Base-by-base conservation (phyloP, 2,113 vertebrate species). In the Tricholaema leucomelas region DNA sequence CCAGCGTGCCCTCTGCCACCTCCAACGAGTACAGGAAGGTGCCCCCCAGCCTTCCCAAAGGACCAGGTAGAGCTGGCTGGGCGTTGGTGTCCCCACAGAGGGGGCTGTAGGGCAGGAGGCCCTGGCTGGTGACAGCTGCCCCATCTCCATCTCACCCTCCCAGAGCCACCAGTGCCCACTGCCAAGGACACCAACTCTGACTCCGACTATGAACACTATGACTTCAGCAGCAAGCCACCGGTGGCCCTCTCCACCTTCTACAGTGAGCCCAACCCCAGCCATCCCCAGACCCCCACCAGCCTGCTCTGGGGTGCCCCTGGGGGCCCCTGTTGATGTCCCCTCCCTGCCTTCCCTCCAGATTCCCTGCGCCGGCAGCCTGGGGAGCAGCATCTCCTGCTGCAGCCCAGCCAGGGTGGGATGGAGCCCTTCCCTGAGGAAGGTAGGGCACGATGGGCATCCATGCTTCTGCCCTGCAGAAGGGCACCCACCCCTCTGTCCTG, bases 201-300 rank as follows among this genome's bases (percentile, higher is more conserved):
- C 60, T 97, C 97, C 0, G 95, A 97, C 81, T 98, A 96, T 2
- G 98, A 98, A 91, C 96, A 95, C 65, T 98, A 98, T 9, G 97
- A 97, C 70, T 98, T 98, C 96, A 96, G 85, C 69, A 70, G 89
- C 74, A 88, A 97, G 71, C 98, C 98, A 0, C 98, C 97, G 0
- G 18, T 97, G 52, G 96, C 96, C n/a, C 94, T 98, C 88, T 97
- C 97, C 88, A 98, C 97, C 79, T 98, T 98, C 92, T 88, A 97
- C 94, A 98, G 98, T 98, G 96, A 97, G 98, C 91, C 16, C 66
- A n/a, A n/a, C n/a, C n/a, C n/a, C n/a, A n/a, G n/a, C 40, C 20
- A 8, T 2, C 42, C 48, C 44, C 2, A 2, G 28, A 8, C 48
- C 50, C 46, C 33, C 58, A 7, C 23, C 48, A 50, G 48, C 48